Conservation (phyloP, 2,888 invertebrate genomes). For the Acleris holmiana region DNA sequence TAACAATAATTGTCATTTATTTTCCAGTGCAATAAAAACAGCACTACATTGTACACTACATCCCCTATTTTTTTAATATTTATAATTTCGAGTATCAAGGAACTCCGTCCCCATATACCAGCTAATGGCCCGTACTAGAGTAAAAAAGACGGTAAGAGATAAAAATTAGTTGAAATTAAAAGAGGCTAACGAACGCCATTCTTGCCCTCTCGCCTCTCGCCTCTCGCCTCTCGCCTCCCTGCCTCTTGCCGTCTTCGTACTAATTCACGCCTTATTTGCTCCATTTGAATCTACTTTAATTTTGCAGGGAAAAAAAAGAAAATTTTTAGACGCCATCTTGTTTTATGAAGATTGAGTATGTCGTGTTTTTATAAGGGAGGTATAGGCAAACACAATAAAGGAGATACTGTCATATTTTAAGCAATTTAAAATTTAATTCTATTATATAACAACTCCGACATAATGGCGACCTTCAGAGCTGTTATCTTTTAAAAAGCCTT, state of each 20-base stretch:
- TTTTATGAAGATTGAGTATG: not conserved
- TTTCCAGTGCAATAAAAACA: too few relatives aligned
- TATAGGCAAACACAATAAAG: too few relatives aligned
- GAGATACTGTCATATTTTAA: too few relatives aligned
- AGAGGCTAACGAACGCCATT: slow-evolving; percentile 82
- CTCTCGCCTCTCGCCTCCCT: slow-evolving; percentile 35
- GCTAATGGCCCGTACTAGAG: slow-evolving; percentile 75
- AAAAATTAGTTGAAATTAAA: slow-evolving; percentile 85
- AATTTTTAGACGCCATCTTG: slow-evolving; percentile 5
- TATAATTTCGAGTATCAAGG: slow-evolving; percentile 58
- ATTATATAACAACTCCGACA: too few relatives aligned
- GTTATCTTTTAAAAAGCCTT: too few relatives aligned
- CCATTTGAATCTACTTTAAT: slow-evolving; percentile 38
- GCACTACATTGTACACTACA: not conserved
- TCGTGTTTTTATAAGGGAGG: too few relatives aligned
- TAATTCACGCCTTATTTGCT: slow-evolving; percentile 46
- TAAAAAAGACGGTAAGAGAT: slow-evolving; percentile 79
- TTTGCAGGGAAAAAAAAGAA: slow-evolving; percentile 22
- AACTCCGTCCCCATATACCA: slow-evolving; percentile 42
- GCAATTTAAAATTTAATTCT: too few relatives aligned
- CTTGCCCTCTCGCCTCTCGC: slow-evolving; percentile 47
- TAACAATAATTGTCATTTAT: too few relatives aligned
- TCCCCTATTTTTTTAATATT: not conserved
- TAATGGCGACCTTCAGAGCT: too few relatives aligned
- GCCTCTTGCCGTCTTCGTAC: slow-evolving; percentile 42